Conservation (phyloP, 2,888 invertebrate species). For the Noctua fimbriata region DNA sequence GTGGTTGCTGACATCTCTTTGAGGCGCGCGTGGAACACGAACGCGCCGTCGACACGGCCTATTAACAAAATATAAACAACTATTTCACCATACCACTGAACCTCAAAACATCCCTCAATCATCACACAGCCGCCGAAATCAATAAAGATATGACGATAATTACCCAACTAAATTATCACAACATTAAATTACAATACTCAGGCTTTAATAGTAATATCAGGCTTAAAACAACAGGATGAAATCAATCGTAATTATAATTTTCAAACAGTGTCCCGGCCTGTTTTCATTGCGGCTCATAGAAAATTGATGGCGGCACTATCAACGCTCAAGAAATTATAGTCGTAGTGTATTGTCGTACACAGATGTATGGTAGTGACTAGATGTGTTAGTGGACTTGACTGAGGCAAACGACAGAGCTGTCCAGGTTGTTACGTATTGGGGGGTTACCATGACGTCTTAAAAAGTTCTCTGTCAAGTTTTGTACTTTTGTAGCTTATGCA, state of each 20-base stretch:
- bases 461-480: too few relatives aligned
- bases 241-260: conserved; percentile 63
- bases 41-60: too few relatives aligned
- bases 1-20: too few relatives aligned
- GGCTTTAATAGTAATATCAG: not conserved
- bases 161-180: not conserved
- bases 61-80: too few relatives aligned
- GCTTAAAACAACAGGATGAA: conserved; percentile 52
- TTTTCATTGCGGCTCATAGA: conserved; percentile 48
- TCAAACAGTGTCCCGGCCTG: conserved; percentile 25
- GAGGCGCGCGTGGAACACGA: too few relatives aligned
- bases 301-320: conserved; percentile 64
- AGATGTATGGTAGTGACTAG: conserved; percentile 24
- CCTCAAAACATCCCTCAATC: not conserved
- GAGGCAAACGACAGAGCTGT: too few relatives aligned
- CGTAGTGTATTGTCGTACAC: conserved; percentile 47
- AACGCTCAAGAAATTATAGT: conserved; percentile 59
- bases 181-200: not conserved
- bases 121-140: not conserved
- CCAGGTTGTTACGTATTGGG: too few relatives aligned
- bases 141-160: not conserved
- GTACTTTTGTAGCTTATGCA: too few relatives aligned
- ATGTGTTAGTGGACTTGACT: conserved; percentile 16
- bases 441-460: too few relatives aligned
- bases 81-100: too few relatives aligned